Conservation (phyloP, 2,888 invertebrate genomes). For the Oligia latruncula region DNA sequence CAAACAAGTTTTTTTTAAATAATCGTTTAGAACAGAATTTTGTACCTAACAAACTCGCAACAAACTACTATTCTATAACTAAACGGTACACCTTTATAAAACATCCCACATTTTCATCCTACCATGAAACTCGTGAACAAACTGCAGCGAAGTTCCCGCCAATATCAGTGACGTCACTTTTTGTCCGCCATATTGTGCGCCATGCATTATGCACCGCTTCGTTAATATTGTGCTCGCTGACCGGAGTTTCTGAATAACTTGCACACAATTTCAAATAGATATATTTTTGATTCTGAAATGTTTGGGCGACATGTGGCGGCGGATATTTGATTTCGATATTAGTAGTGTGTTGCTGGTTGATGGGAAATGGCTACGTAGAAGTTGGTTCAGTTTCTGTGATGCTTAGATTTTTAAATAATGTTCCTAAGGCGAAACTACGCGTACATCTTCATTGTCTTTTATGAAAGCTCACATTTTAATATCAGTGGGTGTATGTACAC, state of each 20-base stretch:
- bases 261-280: conserved; percentile 44
- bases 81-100: conserved; percentile 12
- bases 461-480: no score
- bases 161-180: conserved; percentile 66
- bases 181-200: conserved; percentile 70
- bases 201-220: conserved; percentile 78
- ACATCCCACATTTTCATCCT: conserved; percentile 28
- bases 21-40: not conserved
- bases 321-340: conserved; percentile 47
- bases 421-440: not conserved
- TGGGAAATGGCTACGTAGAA: not conserved
- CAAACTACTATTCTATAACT: no score
- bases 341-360: not conserved
- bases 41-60: not conserved
- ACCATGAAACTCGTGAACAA: conserved; percentile 44
- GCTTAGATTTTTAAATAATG: not conserved
- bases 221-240: conserved; percentile 70
- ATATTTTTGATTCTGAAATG: conserved; percentile 57
- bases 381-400: not conserved
- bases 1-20: not conserved
- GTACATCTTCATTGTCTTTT: not conserved
- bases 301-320: conserved; percentile 37
- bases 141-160: conserved; percentile 54
- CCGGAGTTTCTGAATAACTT: conserved; percentile 65
- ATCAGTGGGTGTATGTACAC: not conserved